Evolutionary conservation across 2,797 vertebrate genomes (phyloP).

Genomic region (Sebastes hubbsi): DNA sequence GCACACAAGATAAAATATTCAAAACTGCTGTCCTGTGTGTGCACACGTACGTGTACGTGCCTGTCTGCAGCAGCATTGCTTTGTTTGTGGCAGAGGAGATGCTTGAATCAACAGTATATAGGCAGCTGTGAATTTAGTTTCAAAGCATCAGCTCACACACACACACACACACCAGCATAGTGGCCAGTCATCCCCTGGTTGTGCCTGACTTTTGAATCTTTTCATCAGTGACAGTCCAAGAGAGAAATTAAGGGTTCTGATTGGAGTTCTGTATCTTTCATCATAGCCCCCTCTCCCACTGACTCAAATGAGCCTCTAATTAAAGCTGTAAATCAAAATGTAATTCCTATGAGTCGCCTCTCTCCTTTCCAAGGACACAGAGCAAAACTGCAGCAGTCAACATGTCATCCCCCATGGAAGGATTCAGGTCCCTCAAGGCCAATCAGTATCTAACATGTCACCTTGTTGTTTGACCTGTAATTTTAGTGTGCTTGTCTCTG

Average conservation of each 20-base stretch:
- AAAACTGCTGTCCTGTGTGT: constrained; percentile 19
- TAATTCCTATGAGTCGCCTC: constrained; percentile 1
- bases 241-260: constrained; percentile 46
- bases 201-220: constrained; percentile 32
- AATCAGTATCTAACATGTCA: constrained; percentile 5
- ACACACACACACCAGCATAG: background rate
- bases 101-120: constrained; percentile 22
- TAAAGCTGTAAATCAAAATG: constrained; percentile 55
- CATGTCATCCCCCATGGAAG: background rate
- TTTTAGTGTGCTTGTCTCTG: background rate
- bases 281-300: background rate
- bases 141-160: background rate
- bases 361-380: background rate
- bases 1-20: constrained; percentile 36
- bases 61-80: background rate
- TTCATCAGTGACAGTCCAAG: constrained; percentile 44
- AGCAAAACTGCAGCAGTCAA: background rate
- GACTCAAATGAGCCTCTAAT: constrained; percentile 38
- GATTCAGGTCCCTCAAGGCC: background rate
- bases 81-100: constrained; percentile 25
- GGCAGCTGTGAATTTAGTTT: constrained; percentile 18
- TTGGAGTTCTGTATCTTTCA: constrained; percentile 38
- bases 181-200: constrained; percentile 6
- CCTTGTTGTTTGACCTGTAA: constrained; percentile 20
- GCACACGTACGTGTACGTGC: background rate